Evolutionary conservation across 2,113 vertebrate genomes (phyloP).

Genomic region (Lathamus discolor): DNA sequence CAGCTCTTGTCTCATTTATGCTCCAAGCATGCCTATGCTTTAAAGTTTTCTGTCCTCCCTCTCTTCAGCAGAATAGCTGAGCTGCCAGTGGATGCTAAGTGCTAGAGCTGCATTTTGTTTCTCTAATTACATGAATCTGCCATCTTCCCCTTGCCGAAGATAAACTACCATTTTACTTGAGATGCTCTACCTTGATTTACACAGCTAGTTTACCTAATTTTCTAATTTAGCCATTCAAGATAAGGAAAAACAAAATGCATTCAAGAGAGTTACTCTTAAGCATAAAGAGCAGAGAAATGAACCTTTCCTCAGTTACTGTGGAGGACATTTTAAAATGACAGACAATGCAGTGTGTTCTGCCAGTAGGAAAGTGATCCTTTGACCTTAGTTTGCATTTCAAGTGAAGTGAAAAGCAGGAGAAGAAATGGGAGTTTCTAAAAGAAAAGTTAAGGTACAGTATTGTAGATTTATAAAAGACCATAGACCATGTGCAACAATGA

Average conservation of each 20-base stretch:
- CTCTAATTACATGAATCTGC: constrained; percentile 39
- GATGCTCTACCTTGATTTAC: constrained; percentile 14
- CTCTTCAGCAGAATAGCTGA: constrained; percentile 26
- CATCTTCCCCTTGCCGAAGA: neutral
- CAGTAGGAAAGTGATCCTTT: constrained; percentile 54
- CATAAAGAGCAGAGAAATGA: neutral
- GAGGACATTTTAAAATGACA: constrained; percentile 31
- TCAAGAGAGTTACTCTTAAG: neutral
- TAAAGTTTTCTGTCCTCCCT: constrained; percentile 38
- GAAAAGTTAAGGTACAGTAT: constrained; percentile 22
- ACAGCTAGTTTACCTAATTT: constrained; percentile 47
- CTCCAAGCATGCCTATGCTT: constrained; percentile 16
- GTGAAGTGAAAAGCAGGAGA: constrained; percentile 37
- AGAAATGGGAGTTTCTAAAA: constrained; percentile 54
- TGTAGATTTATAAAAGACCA: constrained; percentile 23
- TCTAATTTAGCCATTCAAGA: constrained; percentile 34
- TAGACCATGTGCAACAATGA: neutral
- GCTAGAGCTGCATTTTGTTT: constrained; percentile 28
- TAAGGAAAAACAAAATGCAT: constrained; percentile 1
- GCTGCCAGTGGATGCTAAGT: constrained; percentile 1
- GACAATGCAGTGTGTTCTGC: constrained; percentile 41
- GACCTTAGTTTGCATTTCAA: constrained; percentile 69
- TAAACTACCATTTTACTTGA: constrained; percentile 56
- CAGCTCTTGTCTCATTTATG: constrained; percentile 31
- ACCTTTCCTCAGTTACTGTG: neutral